Evolutionary conservation across 2,113 vertebrate species (phyloP).

Genomic region (Perca fluviatilis): DNA sequence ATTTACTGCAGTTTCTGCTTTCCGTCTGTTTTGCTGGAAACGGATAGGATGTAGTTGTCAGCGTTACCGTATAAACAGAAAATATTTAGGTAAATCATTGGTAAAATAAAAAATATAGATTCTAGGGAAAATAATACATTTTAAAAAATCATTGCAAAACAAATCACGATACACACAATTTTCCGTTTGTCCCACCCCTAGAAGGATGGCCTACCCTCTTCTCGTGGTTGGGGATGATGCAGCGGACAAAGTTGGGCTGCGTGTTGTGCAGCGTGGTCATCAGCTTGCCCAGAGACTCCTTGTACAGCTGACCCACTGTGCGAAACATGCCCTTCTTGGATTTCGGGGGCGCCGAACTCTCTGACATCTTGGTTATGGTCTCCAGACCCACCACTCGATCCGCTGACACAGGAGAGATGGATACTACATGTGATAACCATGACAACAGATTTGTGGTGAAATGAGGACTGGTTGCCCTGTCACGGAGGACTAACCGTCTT

Average conservation of each 20-base stretch:
- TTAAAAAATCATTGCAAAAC: too few species aligned
- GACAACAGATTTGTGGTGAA: too few species aligned
- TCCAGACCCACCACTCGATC: constrained; percentile 97
- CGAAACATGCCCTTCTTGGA: constrained; percentile 99
- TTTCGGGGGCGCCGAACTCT: constrained; percentile 91
- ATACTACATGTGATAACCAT: accelerated
- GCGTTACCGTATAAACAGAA: too few species aligned
- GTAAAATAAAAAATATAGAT: too few species aligned
- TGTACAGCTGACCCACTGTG: constrained; percentile 97
- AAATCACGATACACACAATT: too few species aligned
- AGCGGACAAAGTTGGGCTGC: constrained; percentile 97
- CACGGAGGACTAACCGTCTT: constrained; percentile 87
- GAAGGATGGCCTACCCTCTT: constrained; percentile 87
- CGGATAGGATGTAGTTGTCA: too few species aligned
- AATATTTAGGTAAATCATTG: too few species aligned
- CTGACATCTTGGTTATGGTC: constrained; percentile 95
- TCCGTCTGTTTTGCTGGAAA: too few species aligned
- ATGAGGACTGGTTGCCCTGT: not conserved
- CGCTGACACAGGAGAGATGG: constrained; percentile 73
- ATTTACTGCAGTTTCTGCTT: too few species aligned
- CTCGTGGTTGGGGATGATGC: constrained; percentile 98
- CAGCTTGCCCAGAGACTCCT: constrained; percentile 95
- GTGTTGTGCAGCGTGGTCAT: constrained; percentile 98
- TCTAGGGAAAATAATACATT: too few species aligned
- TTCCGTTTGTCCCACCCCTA: too few species aligned